Evolutionary conservation across 2,797 vertebrate species (phyloP).

Genomic region (Megaceryle alcyon): DNA sequence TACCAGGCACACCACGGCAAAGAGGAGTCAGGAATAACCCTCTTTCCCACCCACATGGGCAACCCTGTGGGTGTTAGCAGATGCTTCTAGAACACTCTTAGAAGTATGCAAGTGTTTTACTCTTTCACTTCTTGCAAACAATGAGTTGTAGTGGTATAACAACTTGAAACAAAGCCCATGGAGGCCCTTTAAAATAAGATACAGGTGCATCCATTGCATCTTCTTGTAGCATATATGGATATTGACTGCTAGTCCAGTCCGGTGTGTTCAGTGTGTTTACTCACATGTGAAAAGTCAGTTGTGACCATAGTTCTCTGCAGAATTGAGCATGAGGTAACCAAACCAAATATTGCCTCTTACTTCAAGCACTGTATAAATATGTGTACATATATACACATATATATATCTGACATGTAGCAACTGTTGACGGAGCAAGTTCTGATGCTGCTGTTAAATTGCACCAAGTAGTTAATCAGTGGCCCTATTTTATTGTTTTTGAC

Average conservation of each 20-base stretch:
- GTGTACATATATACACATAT: not conserved
- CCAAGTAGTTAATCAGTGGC: slow-evolving; percentile 58
- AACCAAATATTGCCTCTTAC: slow-evolving; percentile 50
- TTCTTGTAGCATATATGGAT: not conserved
- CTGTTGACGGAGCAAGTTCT: slow-evolving; percentile 26
- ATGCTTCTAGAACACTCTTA: not conserved
- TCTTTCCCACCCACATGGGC: not conserved
- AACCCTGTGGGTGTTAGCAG: not conserved
- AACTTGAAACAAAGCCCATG: not conserved
- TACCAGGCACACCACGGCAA: not conserved
- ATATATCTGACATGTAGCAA: slow-evolving; percentile 12
- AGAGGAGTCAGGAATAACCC: not conserved
- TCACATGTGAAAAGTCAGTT: not conserved
- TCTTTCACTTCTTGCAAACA: not conserved
- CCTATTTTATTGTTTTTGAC: slow-evolving; percentile 42
- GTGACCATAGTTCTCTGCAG: not conserved
- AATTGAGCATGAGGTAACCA: not conserved
- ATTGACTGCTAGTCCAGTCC: not conserved
- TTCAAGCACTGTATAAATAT: not conserved
- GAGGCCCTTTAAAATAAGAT: not conserved
- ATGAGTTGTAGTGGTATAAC: not conserved
- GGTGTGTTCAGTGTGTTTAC: not conserved
- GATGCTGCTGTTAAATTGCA: slow-evolving; percentile 18
- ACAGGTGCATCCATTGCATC: not conserved
- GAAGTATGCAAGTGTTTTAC: not conserved